Conservation (phyloP, 2,888 invertebrate species). For the Lasioglossum vierecki region DNA sequence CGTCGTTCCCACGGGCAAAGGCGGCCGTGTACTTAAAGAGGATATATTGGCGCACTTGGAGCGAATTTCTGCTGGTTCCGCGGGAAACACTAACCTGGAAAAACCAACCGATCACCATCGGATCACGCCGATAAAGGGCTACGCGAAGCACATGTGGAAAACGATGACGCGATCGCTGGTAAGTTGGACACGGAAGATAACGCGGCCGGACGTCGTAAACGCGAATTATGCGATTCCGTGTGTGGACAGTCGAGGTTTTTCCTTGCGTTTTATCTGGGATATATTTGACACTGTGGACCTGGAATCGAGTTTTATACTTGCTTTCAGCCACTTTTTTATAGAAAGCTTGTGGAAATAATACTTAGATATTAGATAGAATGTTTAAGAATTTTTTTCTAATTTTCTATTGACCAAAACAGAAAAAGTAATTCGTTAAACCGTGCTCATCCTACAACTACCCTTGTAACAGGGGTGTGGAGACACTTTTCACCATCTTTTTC, state of each 20-base stretch:
- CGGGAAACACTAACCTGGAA: constrained; percentile 1
- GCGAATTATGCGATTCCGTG: neutral
- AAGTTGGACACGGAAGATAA: constrained; percentile 73
- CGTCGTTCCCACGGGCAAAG: constrained; percentile 92
- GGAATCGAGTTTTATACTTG: neutral
- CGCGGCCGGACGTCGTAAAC: neutral
- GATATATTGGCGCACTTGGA: constrained; percentile 88
- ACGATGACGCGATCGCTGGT: constrained; percentile 96
- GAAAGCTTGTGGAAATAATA: neutral
- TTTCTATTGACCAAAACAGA: no score
- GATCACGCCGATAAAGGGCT: constrained; percentile 91
- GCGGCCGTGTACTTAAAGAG: constrained; percentile 97
- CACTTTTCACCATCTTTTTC: no score
- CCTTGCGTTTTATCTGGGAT: neutral
- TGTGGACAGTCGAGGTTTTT: neutral
- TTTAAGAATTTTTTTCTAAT: no score
- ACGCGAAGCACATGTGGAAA: constrained; percentile 97
- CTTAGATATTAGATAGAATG: no score
- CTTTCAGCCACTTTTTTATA: neutral
- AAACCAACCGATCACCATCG: constrained; percentile 73
- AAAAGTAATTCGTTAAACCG: no score
- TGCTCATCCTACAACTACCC: no score
- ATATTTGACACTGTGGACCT: neutral
- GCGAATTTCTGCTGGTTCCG: constrained; percentile 32
- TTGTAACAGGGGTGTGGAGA: no score